A percentile compares a stretch with the other conserved stretches of the same genome.
These are phyloP conservation scores for Nautilus pompilius DNA, from an alignment of 1,140 invertebrate species.

Conservation along the genomic window DNA sequence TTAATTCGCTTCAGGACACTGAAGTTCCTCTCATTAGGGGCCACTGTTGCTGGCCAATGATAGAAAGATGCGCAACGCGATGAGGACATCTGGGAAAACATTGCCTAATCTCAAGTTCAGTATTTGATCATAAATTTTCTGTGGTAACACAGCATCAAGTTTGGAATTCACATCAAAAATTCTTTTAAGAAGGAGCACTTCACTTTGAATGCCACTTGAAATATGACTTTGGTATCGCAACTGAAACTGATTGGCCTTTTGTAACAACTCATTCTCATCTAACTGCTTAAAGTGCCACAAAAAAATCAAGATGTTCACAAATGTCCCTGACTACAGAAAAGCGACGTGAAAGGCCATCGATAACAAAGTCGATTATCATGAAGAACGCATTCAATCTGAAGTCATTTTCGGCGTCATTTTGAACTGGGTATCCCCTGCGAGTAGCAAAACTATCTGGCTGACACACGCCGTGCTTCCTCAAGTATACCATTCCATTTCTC, in stretches of 20 bases:
- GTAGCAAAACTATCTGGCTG: neutral
- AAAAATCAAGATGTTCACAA: neutral
- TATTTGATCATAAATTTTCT: neutral
- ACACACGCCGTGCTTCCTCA: neutral
- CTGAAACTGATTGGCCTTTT: neutral
- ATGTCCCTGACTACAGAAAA: neutral
- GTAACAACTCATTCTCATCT: neutral
- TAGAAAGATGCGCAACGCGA: neutral
- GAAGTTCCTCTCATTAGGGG: neutral
- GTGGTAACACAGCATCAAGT: neutral
- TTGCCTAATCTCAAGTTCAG: neutral
- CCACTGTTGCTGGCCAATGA: neutral
- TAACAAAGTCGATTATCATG: too few relatives aligned
- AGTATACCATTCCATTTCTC: neutral
- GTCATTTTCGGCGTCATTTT: neutral
- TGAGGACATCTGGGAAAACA: neutral
- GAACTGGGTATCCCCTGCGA: neutral
- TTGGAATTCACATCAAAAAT: neutral
- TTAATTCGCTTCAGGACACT: neutral
- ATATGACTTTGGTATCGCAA: neutral
- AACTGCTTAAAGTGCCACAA: neutral
- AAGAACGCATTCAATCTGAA: neutral
- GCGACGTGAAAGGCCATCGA: neutral
- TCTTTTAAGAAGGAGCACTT: neutral
- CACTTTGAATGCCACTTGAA: neutral